Percentiles rank a stretch among this genome's conserved stretches.
These are phyloP conservation scores for Pangasius krempfi DNA, from an alignment of 2,797 vertebrate species.

Conservation along the genomic window DNA sequence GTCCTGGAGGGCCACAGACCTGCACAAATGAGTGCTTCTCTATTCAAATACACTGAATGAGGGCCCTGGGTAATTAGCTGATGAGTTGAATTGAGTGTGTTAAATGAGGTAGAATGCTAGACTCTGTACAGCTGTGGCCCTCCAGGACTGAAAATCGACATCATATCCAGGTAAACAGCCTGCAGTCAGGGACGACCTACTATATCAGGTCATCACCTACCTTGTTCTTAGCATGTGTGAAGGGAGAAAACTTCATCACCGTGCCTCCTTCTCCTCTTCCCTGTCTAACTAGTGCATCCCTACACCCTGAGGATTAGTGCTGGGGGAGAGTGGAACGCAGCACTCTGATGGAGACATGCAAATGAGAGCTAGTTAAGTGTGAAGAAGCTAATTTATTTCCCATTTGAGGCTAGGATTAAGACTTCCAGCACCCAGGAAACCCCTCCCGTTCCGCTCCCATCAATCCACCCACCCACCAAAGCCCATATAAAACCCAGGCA, in stretches of 20 bases:
- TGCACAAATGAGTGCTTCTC: conserved; percentile 25
- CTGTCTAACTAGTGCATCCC: conserved; percentile 64
- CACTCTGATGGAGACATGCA: conserved; percentile 77
- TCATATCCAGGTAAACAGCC: neutral
- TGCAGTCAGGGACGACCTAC: conserved; percentile 6
- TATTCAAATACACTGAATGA: conserved; percentile 19
- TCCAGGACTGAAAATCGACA: neutral
- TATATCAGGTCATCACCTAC: conserved; percentile 26
- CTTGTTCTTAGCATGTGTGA: conserved; percentile 29
- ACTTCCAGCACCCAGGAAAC: conserved; percentile 74
- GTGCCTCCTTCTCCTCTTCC: conserved; percentile 39
- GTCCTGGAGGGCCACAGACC: conserved; percentile 6
- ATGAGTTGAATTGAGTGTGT: conserved; percentile 26
- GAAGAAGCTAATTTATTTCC: conserved; percentile 90
- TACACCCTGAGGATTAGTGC: conserved; percentile 79
- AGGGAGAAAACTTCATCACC: conserved; percentile 58
- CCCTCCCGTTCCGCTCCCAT: conserved; percentile 17
- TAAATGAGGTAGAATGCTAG: conserved; percentile 31
- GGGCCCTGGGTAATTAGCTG: conserved; percentile 27
- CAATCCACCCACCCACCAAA: conserved; percentile 27
- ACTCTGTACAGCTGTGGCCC: neutral
- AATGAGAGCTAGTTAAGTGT: conserved; percentile 88
- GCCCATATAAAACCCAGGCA: conserved; percentile 23
- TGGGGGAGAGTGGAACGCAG: conserved; percentile 72
- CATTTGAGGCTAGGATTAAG: conserved; percentile 85